Percentiles rank a stretch among this genome's conserved stretches.
These are phyloP conservation scores for Sebastes nivosus DNA, from an alignment of 2,797 vertebrate species.

Conservation along the genomic window DNA sequence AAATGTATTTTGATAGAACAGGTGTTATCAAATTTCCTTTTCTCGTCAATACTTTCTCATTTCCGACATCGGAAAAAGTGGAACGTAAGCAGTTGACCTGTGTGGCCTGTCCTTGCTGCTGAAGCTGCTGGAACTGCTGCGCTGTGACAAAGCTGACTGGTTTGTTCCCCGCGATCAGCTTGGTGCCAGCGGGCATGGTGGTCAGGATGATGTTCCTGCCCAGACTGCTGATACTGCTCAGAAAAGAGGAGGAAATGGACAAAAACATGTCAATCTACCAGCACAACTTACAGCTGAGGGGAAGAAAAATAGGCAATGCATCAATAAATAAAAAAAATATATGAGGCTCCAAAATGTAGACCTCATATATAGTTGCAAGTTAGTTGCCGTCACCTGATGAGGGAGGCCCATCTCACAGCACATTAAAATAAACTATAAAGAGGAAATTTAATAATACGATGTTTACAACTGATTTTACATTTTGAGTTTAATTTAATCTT, in stretches of 20 bases:
- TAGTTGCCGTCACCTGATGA: neutral
- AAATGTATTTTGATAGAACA: neutral
- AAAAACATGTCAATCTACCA: neutral
- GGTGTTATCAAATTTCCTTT: neutral
- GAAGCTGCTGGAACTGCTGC: conserved; percentile 98
- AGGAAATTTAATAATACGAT: neutral
- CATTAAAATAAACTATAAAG: neutral
- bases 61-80: neutral
- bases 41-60: neutral
- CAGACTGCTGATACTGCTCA: conserved; percentile 89
- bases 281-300: neutral
- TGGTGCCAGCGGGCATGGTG: conserved; percentile 96
- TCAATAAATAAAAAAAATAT: neutral
- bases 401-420: neutral
- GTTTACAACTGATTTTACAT: neutral
- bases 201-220: conserved; percentile 99
- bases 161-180: conserved; percentile 96
- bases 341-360: neutral
- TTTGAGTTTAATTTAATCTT: neutral
- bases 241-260: neutral
- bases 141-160: conserved; percentile 98
- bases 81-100: conserved; percentile 82
- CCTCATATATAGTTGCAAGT: neutral
- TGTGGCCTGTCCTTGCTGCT: conserved; percentile 97
- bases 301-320: neutral